Conservation (phyloP, 2,888 invertebrate genomes). For the Beris chalybata region DNA sequence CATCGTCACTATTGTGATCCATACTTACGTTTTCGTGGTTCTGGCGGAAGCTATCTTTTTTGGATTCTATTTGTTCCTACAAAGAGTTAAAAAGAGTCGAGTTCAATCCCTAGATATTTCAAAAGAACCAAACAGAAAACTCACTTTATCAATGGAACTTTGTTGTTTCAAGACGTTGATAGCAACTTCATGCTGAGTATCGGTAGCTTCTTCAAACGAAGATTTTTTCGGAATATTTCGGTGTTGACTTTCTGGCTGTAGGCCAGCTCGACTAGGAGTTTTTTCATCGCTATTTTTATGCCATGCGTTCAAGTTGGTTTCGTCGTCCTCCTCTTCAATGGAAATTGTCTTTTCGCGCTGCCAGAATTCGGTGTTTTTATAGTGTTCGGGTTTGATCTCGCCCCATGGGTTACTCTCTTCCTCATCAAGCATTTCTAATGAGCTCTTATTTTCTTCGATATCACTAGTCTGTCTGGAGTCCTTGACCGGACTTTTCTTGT, state of each 20-base stretch:
- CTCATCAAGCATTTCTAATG: conserved; percentile 51
- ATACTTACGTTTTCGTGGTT: conserved; percentile 23
- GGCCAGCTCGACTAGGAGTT: background rate
- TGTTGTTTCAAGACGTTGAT: conserved; percentile 45
- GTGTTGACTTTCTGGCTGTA: background rate
- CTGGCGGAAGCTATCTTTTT: background rate
- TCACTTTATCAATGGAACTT: conserved; percentile 42
- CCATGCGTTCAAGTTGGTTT: background rate
- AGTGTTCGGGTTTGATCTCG: conserved; percentile 51
- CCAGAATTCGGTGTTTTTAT: conserved; percentile 54
- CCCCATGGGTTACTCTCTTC: conserved; percentile 54
- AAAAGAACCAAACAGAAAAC: background rate
- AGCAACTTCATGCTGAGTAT: conserved; percentile 51
- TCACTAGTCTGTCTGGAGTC: conserved; percentile 41
- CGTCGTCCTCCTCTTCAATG: conserved; percentile 49
- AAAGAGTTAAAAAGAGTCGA: too few species aligned
- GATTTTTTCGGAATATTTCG: conserved; percentile 48
- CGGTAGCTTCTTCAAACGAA: conserved; percentile 54
- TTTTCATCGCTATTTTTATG: conserved; percentile 8
- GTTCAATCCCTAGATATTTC: too few species aligned
- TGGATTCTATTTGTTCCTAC: too few species aligned
- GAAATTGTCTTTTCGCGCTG: conserved; percentile 52
- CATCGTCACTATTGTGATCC: conserved; percentile 8
- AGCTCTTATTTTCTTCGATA: conserved; percentile 42
- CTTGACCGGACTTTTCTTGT: conserved; percentile 53